Evolutionary conservation across 2,113 vertebrate species (phyloP), one percentile per base, ranked within the genome.

Genomic region (Lampris incognitus): DNA sequence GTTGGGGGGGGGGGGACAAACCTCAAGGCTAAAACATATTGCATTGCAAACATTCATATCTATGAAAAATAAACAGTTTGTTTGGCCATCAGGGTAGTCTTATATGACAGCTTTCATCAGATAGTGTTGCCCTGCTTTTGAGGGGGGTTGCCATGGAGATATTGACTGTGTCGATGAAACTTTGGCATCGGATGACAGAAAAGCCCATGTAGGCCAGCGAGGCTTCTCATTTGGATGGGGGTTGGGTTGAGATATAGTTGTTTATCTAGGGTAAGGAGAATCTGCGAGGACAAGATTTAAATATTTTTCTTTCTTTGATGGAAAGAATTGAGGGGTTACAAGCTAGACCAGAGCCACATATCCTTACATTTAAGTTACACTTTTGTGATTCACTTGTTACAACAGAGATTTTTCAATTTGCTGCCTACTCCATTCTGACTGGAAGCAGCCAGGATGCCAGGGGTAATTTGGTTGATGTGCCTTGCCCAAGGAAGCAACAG

Each of bases 161-260:
- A 87, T 89, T 74, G 90, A 84, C 82, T 77, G 42, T 50, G 74
- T 11, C 81, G 81, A 60, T 81, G 79, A 83, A 83, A 88, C 74
- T 82, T 68, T 88, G 87, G 89, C 81, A 79, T 85, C 88, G 58
- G 87, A 87, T 92, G 87, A 91, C 87, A 83, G 72, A 50, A 69
- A 58, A 63, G 0, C 6, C 68, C 78, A 90, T 89, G 75, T 88
- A 86, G 86, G 86, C 74, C 85, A 88, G 62, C 57, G 36, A 63
- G 82, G 80, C 78, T 72, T 72, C 67, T 79, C 65, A 60, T 5
- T 49, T 52, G 60, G 73, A 24, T 24, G 24, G 24, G 24, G 24
- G 24, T 24, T 24, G 24, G 24, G 24, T 24, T 24, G 24, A 24
- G 24, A 24, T 24, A 24, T 24, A 24, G 24, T 24, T 24, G 73